These are phyloP conservation scores for Aradophagus sp. DNA, from an alignment of 1,140 invertebrate genomes.

Conservation along the genomic window DNA sequence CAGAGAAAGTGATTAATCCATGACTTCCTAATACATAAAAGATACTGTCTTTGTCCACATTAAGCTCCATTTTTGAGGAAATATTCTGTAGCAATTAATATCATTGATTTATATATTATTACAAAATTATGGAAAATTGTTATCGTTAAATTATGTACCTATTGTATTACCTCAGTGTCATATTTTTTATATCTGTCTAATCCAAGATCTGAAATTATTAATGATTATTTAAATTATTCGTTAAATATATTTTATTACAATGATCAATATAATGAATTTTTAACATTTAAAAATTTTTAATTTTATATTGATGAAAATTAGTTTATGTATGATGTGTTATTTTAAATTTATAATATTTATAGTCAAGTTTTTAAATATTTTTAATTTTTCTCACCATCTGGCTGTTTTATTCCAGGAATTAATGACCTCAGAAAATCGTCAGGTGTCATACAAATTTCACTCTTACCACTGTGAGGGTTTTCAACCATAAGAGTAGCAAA, in stretches of 20 bases:
- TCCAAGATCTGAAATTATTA: constrained; percentile 90
- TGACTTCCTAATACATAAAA: constrained; percentile 97
- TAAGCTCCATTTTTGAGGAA: constrained; percentile 84
- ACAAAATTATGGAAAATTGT: too few relatives aligned
- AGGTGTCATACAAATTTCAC: constrained; percentile 99
- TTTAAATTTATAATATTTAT: too few relatives aligned
- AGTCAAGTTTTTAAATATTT: too few relatives aligned
- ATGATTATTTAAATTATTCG: too few relatives aligned
- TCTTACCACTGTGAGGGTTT: constrained; percentile 78
- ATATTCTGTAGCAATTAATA: constrained; percentile 76
- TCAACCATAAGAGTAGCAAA: constrained; percentile 98
- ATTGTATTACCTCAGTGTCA: constrained; percentile 90
- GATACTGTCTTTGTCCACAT: constrained; percentile 91
- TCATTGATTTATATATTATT: too few relatives aligned
- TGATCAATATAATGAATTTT: too few relatives aligned
- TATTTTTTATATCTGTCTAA: constrained; percentile 96
- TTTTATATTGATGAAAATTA: too few relatives aligned
- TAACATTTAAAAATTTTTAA: too few relatives aligned
- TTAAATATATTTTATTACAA: too few relatives aligned
- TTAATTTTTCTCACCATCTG: constrained; percentile 86
- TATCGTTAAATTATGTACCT: too few relatives aligned
- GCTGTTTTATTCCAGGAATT: constrained; percentile 98
- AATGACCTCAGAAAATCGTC: constrained; percentile 99
- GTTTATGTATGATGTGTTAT: too few relatives aligned
- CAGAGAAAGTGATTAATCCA: constrained; percentile 98